Evolutionary conservation across 2,797 vertebrate genomes (phyloP).

Genomic region (Rallus crepitans): DNA sequence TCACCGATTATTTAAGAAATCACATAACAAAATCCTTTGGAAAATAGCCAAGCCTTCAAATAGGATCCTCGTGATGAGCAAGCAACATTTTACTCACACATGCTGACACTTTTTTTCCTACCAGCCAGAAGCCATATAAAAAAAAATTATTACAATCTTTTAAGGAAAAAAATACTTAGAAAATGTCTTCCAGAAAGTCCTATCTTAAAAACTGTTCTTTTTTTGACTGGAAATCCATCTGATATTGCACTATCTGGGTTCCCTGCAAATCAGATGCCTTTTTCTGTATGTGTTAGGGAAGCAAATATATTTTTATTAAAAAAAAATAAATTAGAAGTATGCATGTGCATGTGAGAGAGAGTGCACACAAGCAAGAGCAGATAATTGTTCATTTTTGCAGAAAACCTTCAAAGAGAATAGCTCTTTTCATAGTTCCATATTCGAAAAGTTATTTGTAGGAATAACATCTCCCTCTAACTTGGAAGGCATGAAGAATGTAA

Average conservation of each 20-base stretch:
- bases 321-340: not conserved
- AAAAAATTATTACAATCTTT: not conserved
- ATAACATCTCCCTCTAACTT: conserved; percentile 70
- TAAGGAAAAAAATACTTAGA: not conserved
- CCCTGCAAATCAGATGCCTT: conserved; percentile 11
- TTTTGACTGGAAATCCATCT: conserved; percentile 53
- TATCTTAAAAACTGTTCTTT: not conserved
- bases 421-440: conserved; percentile 67
- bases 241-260: conserved; percentile 50
- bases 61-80: conserved; percentile 23
- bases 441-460: conserved; percentile 74
- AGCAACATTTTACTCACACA: conserved; percentile 24
- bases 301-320: conserved; percentile 31
- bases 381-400: conserved; percentile 71
- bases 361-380: not conserved
- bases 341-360: not conserved
- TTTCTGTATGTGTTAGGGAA: conserved; percentile 39
- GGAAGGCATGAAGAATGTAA: conserved; percentile 71
- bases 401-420: conserved; percentile 73
- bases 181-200: not conserved
- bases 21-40: not conserved
- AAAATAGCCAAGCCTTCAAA: conserved; percentile 25
- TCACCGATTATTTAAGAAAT: conserved; percentile 29
- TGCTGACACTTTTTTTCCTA: not conserved
- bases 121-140: not conserved